Evolutionary conservation across 1,140 invertebrate genomes (phyloP), one percentile per base, ranked within the genome.

Genomic region (Linepithema humile): DNA sequence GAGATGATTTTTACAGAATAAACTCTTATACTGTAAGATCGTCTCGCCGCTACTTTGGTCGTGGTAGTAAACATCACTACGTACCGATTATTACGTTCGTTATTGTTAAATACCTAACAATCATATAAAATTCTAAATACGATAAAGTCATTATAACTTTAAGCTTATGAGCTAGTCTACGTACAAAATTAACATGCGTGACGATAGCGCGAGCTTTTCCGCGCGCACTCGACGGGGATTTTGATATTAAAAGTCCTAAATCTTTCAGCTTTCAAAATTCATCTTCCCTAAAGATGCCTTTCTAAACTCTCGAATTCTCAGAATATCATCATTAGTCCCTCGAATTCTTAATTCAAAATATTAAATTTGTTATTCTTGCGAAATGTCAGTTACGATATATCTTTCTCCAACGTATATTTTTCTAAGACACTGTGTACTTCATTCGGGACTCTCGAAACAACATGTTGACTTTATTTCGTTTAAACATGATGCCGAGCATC

Each of bases 171-270:
- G 15, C 85, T 85, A 86, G 26, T 73, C 64, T 93, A 93, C 93
- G 82, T 93, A 93, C 92, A 93, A 92, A 92, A 92, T 92, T 88
- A 93, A 92, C 89, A 91, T 59, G 43, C 80, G 64, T 45, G 75
- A 86, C 50, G 65, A 69, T 69, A 65, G 57, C 32, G 59, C 43
- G 59, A 87, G 38, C 29, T 59, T 53, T 84, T 50, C n/a, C n/a
- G n/a, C n/a, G n/a, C 40, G 32, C 70, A 12, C 20, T 38, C 15
- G 38, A 23, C 43, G 38, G n/a, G 0, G 32, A 60, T 45, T 23
- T 7, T 38, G 50, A 65, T 35, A 53, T 77, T 50, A 17, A 23
- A 17, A 38, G 53, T 77, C 17, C 20, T 23, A 26, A 4, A 23
- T 35, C 26, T 29, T 40, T 32, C 15, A 45, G 3, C n/a, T 32